Conservation (phyloP, 1,140 invertebrate genomes). For the Gyrodactylus bullatarudis region DNA sequence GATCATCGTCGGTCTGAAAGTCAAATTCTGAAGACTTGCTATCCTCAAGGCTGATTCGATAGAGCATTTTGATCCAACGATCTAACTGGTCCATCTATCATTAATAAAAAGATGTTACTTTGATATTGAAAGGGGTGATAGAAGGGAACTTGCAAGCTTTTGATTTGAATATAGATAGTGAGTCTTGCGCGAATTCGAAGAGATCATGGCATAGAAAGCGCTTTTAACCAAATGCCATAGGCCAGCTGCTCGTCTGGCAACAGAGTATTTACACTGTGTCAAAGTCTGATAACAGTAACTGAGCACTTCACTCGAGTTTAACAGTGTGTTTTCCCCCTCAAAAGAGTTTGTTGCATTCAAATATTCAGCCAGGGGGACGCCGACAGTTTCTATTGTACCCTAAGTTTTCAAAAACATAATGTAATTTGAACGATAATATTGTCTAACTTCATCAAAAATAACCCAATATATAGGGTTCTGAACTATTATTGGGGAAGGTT, state of each 20-base stretch:
- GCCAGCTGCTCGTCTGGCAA: not conserved
- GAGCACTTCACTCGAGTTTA: not conserved
- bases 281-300: not conserved
- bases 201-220: not conserved
- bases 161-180: not conserved
- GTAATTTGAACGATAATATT: too few relatives aligned
- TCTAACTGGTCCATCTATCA: not conserved
- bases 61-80: not conserved
- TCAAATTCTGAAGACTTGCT: not conserved
- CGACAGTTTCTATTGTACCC: not conserved
- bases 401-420: too few relatives aligned
- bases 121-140: not conserved
- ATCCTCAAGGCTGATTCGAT: not conserved
- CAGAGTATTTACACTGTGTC: not conserved
- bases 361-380: not conserved
- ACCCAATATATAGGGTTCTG: too few relatives aligned
- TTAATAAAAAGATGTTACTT: too few relatives aligned
- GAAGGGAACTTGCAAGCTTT: not conserved
- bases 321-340: not conserved
- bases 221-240: not conserved
- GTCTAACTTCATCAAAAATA: too few relatives aligned
- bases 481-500: not conserved
- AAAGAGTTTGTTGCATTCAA: not conserved
- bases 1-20: not conserved
- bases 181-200: not conserved